Base-by-base conservation (phyloP, 2,888 invertebrate species). In the Dynastes tityus region DNA sequence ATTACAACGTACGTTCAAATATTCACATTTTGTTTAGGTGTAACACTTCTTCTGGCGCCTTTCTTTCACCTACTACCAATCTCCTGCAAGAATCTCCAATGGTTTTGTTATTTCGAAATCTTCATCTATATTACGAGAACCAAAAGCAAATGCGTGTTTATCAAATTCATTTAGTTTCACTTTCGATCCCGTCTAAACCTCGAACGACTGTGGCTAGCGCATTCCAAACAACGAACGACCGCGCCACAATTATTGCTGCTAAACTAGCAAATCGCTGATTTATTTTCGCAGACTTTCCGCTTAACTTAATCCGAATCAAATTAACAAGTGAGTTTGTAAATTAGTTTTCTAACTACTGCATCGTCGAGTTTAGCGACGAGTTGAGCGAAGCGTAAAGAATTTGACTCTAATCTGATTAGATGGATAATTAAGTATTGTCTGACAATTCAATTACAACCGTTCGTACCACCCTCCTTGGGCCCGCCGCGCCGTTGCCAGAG, bases 381-480 rank as follows among this genome's bases (percentile, higher is more conserved):
- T 22, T 22, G 22, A 83, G 80, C 83, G 82, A 81, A 84, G 85
- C 86, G 87, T 85, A 86, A 87, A 86, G 86, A 87, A 87, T 87
- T 86, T 82, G 80, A 84, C 84, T 86, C 84, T 86, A 86, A 87
- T 87, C 85, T 83, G 85, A 86, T 87, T 87, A 85, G 84, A 86
- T 85, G 85, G 86, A 85, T 86, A 88, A 88, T 87, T 87, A 87
- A 87, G 85, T 86, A 87, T 87, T 87, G 87, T 87, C 85, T 86
- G 85, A 84, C 83, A 82, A 83, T 82, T 81, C 82, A 81, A 84
- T 83, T 84, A 82, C 45, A 45, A 45, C 45, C 45, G 45, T 45
- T 45, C 32, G 5, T 11, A 2, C 45, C 45, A 45, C 11, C 11
- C 45, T 37, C 32, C 32, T 37, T 37, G 32, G 32, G 0, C 2